Evolutionary conservation across 2,113 vertebrate genomes (phyloP), one percentile per base, ranked within the genome.

Genomic region (Eonycteris spelaea): DNA sequence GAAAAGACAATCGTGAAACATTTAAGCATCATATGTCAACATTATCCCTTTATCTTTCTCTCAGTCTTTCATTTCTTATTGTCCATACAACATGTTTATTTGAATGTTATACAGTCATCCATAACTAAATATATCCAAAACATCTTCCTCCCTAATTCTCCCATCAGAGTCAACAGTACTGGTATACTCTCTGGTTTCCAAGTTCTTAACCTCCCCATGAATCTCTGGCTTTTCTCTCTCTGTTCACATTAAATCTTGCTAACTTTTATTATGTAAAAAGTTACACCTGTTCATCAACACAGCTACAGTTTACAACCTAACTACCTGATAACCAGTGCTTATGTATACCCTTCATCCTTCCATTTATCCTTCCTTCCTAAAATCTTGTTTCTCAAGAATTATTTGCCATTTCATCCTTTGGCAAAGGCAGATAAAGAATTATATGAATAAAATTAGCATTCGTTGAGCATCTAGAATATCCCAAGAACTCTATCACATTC

Each of bases 51-150:
- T 51, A 82, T 24, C n/a, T n/a, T 57, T 65, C 75, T 22, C 28
- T 85, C 35, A 35, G 38, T 65, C 87, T 92, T 79, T 86, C n/a
- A 71, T 75, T 93, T 97, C 83, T 95, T 88, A 7, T 59, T 79
- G 33, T 83, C 43, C 51, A 79, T 57, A 91, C 35, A 68, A 10
- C 59, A 13, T 67, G 22, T 77, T 86, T 45, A 73, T 33, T 35
- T 73, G 57, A 33, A 91, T 75, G 8, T 38, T 87, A 75, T 24
- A 75, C 14, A 43, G 16, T 77, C 43, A 92, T 61, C 61, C 51
- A 79, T 95, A 97, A 93, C 35, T 75, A 95, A 93, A 67, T 48
- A 95, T 55, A 24, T 71, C 30, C 48, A 86, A 95, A 95, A 82
- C 40, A 95, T 90, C 11, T 94, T 96, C 68, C 71, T 96, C 68